Conservation (phyloP, 23 tunicate species). For the Trididemnum miniatum region DNA sequence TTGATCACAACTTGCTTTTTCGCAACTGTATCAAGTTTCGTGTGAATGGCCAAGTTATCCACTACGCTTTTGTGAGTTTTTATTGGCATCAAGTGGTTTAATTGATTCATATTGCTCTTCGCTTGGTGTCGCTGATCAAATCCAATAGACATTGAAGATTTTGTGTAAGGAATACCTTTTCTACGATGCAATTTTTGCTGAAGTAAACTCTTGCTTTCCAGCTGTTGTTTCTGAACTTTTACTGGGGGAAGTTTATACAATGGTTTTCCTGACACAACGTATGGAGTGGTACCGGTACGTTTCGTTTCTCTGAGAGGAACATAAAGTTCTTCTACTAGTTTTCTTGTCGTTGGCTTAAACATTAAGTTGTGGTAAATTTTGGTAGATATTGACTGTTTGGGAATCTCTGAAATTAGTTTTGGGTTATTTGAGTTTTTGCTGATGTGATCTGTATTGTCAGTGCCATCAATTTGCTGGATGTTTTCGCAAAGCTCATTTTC, state of each 20-base stretch:
- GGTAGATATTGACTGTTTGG: not conserved
- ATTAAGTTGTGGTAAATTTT: not conserved
- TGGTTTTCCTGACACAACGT: not conserved
- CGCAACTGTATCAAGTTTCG: not conserved
- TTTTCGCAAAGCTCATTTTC: not conserved
- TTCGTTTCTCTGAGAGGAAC: not conserved
- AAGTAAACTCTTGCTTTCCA: not conserved
- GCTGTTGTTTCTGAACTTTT: not conserved
- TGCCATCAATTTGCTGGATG: too few relatives aligned
- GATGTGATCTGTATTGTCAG: not conserved
- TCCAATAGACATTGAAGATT: not conserved
- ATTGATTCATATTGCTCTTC: not conserved
- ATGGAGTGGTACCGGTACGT: not conserved
- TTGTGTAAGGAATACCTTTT: too few relatives aligned
- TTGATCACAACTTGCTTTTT: not conserved
- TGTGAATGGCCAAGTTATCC: not conserved
- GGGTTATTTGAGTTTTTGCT: not conserved
- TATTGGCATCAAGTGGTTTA: not conserved
- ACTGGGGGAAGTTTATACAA: not conserved
- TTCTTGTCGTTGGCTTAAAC: not conserved
- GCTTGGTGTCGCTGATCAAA: not conserved
- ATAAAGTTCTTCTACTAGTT: not conserved
- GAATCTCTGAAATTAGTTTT: not conserved
- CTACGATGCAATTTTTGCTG: not conserved
- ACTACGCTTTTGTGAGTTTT: not conserved